Conservation (phyloP, 2,888 invertebrate genomes). For the Eristalinus aeneus region DNA sequence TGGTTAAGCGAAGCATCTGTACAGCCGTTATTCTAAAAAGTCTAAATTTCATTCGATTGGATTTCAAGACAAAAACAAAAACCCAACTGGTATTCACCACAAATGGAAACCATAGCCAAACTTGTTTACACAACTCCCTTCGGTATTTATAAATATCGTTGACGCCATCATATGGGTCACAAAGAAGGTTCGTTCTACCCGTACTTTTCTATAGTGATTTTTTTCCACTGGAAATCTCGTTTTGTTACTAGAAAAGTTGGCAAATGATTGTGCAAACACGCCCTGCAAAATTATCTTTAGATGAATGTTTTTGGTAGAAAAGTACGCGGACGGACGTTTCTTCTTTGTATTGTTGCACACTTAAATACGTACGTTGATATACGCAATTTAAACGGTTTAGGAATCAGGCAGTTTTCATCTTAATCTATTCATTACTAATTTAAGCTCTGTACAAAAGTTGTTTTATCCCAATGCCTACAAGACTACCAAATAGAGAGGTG, state of each 20-base stretch:
- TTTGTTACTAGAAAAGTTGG: neutral
- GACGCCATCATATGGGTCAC: neutral
- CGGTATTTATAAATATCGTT: neutral
- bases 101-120: neutral
- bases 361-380: neutral
- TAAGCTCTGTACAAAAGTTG: no score
- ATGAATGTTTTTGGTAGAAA: neutral
- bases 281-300: neutral
- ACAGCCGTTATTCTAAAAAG: neutral
- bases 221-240: neutral
- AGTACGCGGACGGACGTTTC: neutral
- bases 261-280: neutral
- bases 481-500: no score
- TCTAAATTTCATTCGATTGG: neutral
- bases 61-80: neutral
- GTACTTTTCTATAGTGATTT: neutral
- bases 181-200: neutral
- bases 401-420: neutral
- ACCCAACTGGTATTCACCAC: neutral
- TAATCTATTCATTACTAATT: neutral
- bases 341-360: neutral
- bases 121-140: neutral
- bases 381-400: neutral
- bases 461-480: no score
- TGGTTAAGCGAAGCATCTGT: neutral